phyloP scores from a whole-genome alignment of 2,797 vertebrate genomes.

The Spheniscus humboldti region DNA sequence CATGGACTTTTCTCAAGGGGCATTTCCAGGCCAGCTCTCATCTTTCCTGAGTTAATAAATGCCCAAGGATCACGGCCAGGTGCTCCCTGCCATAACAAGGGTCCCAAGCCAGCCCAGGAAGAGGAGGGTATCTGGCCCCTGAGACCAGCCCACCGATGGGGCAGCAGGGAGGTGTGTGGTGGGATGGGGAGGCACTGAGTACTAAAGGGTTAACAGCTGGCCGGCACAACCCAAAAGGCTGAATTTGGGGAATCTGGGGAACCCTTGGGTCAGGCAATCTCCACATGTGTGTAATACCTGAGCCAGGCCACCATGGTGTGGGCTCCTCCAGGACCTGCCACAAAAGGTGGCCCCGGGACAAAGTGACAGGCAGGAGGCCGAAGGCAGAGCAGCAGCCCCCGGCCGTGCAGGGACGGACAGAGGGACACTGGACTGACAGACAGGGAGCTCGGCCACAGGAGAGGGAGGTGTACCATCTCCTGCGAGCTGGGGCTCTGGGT shows the following conservation, averaged over 20 bases:
- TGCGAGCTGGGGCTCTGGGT: not conserved
- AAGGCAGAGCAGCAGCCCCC: not conserved
- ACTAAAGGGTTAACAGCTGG: not conserved
- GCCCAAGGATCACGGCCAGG: not conserved
- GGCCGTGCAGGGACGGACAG: not conserved
- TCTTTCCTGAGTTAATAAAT: not conserved
- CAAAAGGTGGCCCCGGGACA: not conserved
- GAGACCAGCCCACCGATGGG: accelerated
- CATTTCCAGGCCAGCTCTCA: not conserved
- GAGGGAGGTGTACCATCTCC: not conserved
- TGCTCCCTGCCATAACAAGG: not conserved
- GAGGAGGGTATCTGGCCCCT: not conserved
- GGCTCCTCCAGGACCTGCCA: not conserved
- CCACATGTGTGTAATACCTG: accelerated
- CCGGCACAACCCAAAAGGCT: not conserved
- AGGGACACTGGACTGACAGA: not conserved
- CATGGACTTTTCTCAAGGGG: not conserved
- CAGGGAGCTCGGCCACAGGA: accelerated
- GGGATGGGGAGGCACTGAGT: not conserved
- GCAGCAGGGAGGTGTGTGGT: not conserved
- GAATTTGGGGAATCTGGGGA: not conserved
- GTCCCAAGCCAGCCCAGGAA: not conserved
- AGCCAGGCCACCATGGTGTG: not conserved
- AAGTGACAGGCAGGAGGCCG: not conserved
- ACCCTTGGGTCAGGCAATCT: not conserved